Percentiles rank a stretch among this genome's conserved stretches.
Conservation (phyloP, 2,888 invertebrate genomes). For the Arctia plantaginis region DNA sequence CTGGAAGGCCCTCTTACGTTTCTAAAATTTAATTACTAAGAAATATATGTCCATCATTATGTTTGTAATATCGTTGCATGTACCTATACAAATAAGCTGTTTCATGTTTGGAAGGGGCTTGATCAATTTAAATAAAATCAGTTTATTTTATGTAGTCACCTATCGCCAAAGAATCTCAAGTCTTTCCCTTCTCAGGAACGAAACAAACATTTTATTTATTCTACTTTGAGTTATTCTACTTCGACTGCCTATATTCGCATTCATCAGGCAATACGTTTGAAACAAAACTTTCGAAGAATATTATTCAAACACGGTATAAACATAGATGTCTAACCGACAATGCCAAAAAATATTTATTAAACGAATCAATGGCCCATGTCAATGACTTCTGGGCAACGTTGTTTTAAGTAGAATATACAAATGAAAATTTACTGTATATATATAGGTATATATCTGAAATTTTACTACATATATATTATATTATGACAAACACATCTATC, state of each 20-base stretch:
- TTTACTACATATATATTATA: not conserved
- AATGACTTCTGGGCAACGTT: too few relatives aligned
- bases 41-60: not conserved
- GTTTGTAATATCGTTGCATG: not conserved
- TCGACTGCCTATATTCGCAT: not conserved
- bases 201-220: too few relatives aligned
- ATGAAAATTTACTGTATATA: not conserved
- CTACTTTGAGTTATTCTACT: too few relatives aligned
- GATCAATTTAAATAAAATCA: not conserved
- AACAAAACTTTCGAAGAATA: not conserved
- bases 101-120: not conserved
- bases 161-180: too few relatives aligned
- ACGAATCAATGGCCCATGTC: not conserved
- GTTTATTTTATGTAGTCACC: not conserved
- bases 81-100: not conserved
- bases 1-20: not conserved
- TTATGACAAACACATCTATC: not conserved
- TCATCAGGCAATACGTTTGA: not conserved
- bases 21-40: not conserved
- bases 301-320: too few relatives aligned
- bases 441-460: not conserved
- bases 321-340: not conserved
- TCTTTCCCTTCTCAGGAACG: not conserved
- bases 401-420: not conserved
- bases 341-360: not conserved